Conservation (phyloP, 2,797 vertebrate genomes). For the Onychomys torridus region DNA sequence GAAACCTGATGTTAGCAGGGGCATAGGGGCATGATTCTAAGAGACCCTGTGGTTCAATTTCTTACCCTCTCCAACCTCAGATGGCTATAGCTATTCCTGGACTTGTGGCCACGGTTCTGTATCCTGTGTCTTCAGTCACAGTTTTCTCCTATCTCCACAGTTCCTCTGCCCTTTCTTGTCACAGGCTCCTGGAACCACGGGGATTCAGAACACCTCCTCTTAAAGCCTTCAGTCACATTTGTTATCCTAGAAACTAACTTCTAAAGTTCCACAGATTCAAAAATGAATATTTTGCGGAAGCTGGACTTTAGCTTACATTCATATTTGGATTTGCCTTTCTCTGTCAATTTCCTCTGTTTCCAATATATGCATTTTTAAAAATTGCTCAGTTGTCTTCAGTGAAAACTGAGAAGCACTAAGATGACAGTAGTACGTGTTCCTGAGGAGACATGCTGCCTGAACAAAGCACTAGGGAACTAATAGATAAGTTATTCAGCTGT, state of each 20-base stretch:
- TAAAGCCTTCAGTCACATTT: neutral
- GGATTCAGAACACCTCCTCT: neutral
- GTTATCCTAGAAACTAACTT: neutral
- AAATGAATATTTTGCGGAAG: neutral
- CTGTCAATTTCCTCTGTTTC: slow-evolving; percentile 21
- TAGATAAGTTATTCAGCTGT: neutral
- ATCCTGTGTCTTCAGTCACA: neutral
- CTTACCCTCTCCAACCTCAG: neutral
- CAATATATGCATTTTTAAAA: neutral
- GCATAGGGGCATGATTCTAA: neutral
- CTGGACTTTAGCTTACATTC: neutral
- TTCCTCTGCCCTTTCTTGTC: neutral
- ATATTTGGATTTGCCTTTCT: slow-evolving; percentile 50
- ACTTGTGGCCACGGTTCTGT: neutral
- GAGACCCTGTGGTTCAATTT: neutral
- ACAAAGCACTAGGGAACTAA: neutral
- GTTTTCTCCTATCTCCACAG: neutral
- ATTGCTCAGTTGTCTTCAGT: neutral
- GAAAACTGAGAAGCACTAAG: slow-evolving; percentile 35
- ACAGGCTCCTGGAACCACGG: neutral
- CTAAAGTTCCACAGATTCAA: neutral
- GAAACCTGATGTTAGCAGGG: neutral
- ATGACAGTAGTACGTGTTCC: neutral
- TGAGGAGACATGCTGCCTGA: neutral
- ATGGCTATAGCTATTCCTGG: neutral